Percentiles rank a stretch among this genome's conserved stretches.
Evolutionary conservation across 2,113 vertebrate genomes (phyloP).

Genomic region (Felis chaus): DNA sequence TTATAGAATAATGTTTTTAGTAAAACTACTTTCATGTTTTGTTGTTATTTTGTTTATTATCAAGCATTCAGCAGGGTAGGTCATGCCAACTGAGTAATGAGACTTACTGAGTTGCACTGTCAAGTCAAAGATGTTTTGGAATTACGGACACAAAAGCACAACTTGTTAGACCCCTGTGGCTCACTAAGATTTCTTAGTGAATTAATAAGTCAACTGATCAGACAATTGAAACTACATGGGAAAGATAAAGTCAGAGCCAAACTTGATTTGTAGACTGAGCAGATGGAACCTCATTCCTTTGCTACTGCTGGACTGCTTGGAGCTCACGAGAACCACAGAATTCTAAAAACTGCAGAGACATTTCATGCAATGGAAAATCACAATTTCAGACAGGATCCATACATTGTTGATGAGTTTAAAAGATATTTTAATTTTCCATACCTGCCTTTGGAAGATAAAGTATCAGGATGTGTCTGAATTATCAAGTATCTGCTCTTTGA

Average conservation of each 20-base stretch:
- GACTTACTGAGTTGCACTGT: not conserved
- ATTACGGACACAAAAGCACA: not conserved
- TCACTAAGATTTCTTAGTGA: not conserved
- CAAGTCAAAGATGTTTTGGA: not conserved
- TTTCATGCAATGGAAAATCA: not conserved
- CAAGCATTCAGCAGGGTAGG: not conserved
- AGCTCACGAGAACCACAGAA: not conserved
- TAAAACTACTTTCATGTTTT: not conserved
- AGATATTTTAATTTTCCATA: not conserved
- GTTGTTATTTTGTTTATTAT: not conserved
- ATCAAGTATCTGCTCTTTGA: not conserved
- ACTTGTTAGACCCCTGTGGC: not conserved
- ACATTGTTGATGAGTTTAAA: not conserved
- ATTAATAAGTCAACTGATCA: not conserved
- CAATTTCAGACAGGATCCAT: not conserved
- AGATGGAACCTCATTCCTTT: not conserved
- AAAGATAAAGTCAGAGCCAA: not conserved
- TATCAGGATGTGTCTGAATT: not conserved
- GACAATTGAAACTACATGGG: not conserved
- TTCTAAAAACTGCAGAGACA: not conserved
- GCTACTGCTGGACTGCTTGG: not conserved
- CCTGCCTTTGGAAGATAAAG: not conserved
- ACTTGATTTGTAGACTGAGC: not conserved
- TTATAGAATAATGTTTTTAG: not conserved
- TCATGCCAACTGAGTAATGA: not conserved